Percentiles rank a stretch among this genome's conserved stretches.
Evolutionary conservation across 2,888 invertebrate genomes (phyloP).

Genomic region (Drosophila seclusa): DNA sequence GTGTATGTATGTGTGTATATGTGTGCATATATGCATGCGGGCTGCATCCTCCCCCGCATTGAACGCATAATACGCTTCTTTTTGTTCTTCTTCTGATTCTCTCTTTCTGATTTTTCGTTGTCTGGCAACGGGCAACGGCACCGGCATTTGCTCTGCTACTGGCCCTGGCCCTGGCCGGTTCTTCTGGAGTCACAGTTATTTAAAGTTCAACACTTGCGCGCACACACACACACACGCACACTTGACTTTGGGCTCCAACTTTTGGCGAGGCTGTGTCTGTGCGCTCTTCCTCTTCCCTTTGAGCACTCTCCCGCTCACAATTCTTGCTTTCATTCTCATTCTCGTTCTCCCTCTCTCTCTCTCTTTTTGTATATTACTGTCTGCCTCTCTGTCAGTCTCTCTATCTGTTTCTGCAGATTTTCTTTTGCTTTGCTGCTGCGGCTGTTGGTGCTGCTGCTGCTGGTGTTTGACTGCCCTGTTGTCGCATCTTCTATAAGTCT

Average conservation of each 20-base stretch:
- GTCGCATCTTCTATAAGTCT: conserved; percentile 54
- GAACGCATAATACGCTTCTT: conserved; percentile 22
- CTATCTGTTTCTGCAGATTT: conserved; percentile 30
- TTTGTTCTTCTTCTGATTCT: conserved; percentile 22
- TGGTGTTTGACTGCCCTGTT: conserved; percentile 38
- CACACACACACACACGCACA: conserved; percentile 32
- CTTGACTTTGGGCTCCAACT: conserved; percentile 61
- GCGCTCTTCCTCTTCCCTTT: conserved; percentile 25
- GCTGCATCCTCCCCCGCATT: conserved; percentile 48
- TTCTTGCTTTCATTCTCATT: conserved; percentile 18
- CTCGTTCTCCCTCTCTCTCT: conserved; percentile 2
- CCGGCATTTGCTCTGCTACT: conserved; percentile 31
- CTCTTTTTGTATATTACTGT: not conserved
- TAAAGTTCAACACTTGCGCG: conserved; percentile 56
- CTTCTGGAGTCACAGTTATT: conserved; percentile 66
- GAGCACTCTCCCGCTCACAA: conserved; percentile 22
- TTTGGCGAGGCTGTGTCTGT: conserved; percentile 29
- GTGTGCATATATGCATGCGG: conserved; percentile 3
- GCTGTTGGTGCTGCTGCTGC: conserved; percentile 4
- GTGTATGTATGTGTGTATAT: not conserved
- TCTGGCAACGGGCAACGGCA: conserved; percentile 35
- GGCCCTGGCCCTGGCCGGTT: conserved; percentile 63
- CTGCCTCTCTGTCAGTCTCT: conserved; percentile 2
- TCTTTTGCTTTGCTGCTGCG: conserved; percentile 17
- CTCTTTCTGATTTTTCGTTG: conserved; percentile 12